These are phyloP conservation scores for Dynastes maya DNA, from an alignment of 2,888 invertebrate genomes.

Conservation along the genomic window DNA sequence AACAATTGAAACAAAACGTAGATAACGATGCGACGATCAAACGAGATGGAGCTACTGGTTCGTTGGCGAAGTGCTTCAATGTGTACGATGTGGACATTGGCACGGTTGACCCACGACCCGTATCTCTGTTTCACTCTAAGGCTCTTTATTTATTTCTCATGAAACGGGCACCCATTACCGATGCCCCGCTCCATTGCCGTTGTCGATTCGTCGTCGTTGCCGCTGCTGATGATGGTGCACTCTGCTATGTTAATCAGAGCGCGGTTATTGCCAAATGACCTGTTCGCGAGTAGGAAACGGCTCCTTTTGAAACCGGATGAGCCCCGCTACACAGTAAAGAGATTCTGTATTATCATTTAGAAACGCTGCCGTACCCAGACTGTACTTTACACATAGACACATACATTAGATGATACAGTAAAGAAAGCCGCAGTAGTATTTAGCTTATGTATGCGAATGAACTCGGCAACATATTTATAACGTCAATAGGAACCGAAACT, in stretches of 20 bases:
- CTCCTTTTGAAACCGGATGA: slow-evolving; percentile 48
- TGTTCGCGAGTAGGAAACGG: slow-evolving; percentile 53
- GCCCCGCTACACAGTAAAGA: slow-evolving; percentile 40
- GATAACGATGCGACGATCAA: slow-evolving; percentile 21
- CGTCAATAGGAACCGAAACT: too few species aligned
- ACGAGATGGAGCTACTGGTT: slow-evolving; percentile 32
- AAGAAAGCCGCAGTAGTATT: too few species aligned
- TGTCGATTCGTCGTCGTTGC: slow-evolving; percentile 33
- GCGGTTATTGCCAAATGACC: slow-evolving; percentile 55
- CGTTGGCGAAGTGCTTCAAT: slow-evolving; percentile 4
- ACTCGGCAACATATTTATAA: too few species aligned
- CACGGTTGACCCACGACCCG: slow-evolving; percentile 52
- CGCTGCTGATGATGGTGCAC: slow-evolving; percentile 36
- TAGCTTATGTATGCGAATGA: too few species aligned
- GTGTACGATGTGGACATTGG: slow-evolving; percentile 18
- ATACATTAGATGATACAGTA: too few species aligned
- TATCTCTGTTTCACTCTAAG: slow-evolving; percentile 27
- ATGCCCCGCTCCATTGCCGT: slow-evolving; percentile 43
- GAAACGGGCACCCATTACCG: slow-evolving; percentile 41
- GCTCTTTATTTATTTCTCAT: slow-evolving; percentile 29
- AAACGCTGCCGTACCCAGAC: slow-evolving; percentile 20
- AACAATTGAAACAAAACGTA: slow-evolving; percentile 28
- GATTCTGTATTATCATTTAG: slow-evolving; percentile 39
- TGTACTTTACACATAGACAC: too few species aligned
- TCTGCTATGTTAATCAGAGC: slow-evolving; percentile 55